Conservation (phyloP, 64 coral and sea anemone species). For the Pachyseris speciosa region DNA sequence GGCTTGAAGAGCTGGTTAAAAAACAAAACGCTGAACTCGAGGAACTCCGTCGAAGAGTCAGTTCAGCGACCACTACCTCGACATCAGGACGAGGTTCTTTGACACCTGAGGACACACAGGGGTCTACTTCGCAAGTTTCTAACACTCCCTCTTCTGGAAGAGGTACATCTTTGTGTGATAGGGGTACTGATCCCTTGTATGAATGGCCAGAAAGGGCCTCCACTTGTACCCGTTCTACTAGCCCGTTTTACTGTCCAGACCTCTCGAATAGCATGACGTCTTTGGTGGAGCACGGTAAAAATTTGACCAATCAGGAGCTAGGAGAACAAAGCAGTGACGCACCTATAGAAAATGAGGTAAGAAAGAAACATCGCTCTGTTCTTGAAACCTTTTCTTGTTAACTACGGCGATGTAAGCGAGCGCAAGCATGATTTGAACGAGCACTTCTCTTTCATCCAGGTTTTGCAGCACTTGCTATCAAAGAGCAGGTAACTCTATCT, state of each 20-base stretch:
- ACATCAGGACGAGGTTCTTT: slow-evolving; percentile 47
- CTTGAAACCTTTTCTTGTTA: background rate
- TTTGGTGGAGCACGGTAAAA: background rate
- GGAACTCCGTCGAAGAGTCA: slow-evolving; percentile 13
- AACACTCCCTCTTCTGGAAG: background rate
- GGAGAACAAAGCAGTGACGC: background rate
- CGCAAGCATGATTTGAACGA: background rate
- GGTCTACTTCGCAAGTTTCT: background rate
- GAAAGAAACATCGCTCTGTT: background rate
- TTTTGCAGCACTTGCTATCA: too few relatives aligned
- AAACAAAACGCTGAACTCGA: slow-evolving; percentile 16
- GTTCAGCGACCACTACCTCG: background rate
- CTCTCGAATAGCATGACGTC: background rate
- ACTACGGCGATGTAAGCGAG: background rate
- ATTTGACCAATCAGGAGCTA: background rate
- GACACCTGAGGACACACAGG: background rate
- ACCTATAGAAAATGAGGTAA: background rate
- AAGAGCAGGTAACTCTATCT: too few relatives aligned
- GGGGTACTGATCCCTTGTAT: slow-evolving; percentile 23
- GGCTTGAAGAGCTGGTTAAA: slow-evolving; percentile 25
- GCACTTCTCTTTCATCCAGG: too few relatives aligned
- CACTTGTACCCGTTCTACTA: slow-evolving; percentile 30
- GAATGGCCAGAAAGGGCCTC: slow-evolving; percentile 35
- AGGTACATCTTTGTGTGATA: background rate
- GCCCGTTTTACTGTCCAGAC: background rate